These are phyloP conservation scores for Aurelia sp. DNA, from an alignment of 30 jellyfish, hydroid and myxozoan species.

Conservation along the genomic window DNA sequence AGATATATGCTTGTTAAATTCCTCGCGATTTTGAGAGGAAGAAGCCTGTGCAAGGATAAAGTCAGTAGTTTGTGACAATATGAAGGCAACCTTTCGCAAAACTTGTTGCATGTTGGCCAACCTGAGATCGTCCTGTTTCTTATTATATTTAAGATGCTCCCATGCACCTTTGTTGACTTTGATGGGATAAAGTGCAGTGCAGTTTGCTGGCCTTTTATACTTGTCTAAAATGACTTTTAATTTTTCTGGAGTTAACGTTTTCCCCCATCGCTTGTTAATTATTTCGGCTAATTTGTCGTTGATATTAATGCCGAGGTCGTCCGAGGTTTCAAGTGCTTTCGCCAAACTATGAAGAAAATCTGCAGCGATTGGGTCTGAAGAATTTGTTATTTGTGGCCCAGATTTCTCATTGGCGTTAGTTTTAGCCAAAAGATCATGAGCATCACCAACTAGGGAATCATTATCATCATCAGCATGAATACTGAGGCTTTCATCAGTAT, in stretches of 20 bases:
- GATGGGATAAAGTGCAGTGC: conserved; percentile 12
- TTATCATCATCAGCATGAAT: conserved; percentile 10
- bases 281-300: too few species aligned
- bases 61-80: too few species aligned
- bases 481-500: conserved; percentile 3
- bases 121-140: conserved; percentile 12
- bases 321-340: conserved; percentile 25
- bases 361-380: background rate
- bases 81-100: too few species aligned
- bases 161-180: conserved; percentile 42
- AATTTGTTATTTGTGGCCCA: background rate
- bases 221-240: background rate
- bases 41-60: too few species aligned
- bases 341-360: conserved; percentile 9
- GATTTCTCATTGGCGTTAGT: background rate
- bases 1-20: background rate
- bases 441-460: conserved; percentile 18
- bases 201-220: conserved; percentile 2
- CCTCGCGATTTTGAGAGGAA: background rate
- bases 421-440: background rate
- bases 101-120: too few species aligned
- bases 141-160: conserved; percentile 1
- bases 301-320: background rate
- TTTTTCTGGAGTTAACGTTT: background rate
- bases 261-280: too few species aligned